phyloP scores from a whole-genome alignment of 64 coral and sea anemone species.

The Orbicella faveolata region DNA sequence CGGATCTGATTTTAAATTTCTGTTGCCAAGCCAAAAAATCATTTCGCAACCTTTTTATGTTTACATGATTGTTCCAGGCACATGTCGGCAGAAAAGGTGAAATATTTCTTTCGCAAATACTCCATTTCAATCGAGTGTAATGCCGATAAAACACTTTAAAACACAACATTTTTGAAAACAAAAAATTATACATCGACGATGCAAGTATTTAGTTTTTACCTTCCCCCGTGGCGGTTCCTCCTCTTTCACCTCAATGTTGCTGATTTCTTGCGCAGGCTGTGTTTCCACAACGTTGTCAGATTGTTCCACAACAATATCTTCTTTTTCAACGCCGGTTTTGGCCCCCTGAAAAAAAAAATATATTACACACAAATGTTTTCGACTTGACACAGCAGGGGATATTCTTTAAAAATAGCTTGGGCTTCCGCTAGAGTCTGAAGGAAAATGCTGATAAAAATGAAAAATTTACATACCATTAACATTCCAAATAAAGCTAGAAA shows the following conservation, averaged over 20 bases:
- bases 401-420: neutral
- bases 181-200: neutral
- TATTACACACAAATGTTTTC: neutral
- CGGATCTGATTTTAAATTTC: neutral
- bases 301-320: neutral
- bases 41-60: neutral
- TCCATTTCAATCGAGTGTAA: neutral
- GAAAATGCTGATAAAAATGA: neutral
- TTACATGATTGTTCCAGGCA: too few relatives aligned
- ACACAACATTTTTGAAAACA: neutral
- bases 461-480: constrained; percentile 46
- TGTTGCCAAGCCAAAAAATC: neutral
- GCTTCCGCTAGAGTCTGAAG: neutral
- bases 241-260: constrained; percentile 29
- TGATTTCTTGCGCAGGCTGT: neutral
- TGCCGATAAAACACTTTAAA: neutral
- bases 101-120: neutral
- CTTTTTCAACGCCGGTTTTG: neutral
- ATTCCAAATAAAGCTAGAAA: neutral
- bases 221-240: constrained; percentile 28
- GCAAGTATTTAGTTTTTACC: neutral
- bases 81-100: too few relatives aligned
- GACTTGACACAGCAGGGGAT: neutral
- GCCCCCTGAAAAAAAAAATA: constrained; percentile 20
- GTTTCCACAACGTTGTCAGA: neutral